Evolutionary conservation across 2,888 invertebrate species (phyloP).

Genomic region (Noctua fimbriata): DNA sequence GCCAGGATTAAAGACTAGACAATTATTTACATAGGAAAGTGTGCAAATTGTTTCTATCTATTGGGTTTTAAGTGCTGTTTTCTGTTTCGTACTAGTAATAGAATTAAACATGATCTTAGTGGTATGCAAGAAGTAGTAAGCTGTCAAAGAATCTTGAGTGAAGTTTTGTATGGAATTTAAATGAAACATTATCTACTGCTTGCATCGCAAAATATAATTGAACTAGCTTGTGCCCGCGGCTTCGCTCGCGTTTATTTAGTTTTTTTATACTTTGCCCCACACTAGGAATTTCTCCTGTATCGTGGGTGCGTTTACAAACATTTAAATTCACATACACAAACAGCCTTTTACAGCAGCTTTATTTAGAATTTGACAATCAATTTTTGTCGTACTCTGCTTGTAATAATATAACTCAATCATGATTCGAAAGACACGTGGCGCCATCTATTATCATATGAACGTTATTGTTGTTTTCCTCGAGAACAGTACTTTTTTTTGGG

Average conservation of each 20-base stretch:
- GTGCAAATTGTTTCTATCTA: constrained; percentile 45
- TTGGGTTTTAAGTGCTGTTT: constrained; percentile 40
- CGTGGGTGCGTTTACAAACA: no score
- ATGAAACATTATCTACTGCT: background rate
- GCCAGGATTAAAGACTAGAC: constrained; percentile 40
- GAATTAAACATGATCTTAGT: constrained; percentile 42
- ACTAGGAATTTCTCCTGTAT: no score
- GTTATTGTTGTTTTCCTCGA: background rate
- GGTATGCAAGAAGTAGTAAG: background rate
- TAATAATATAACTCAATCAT: no score
- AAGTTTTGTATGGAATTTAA: constrained; percentile 1
- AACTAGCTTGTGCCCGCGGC: background rate
- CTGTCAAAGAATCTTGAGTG: constrained; percentile 21
- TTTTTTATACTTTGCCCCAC: no score
- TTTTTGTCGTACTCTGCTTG: no score
- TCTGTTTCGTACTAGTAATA: constrained; percentile 20
- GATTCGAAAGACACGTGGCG: no score
- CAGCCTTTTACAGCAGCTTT: no score
- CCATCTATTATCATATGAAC: no score
- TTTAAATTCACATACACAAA: no score
- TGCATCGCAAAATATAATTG: background rate
- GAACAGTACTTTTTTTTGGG: no score
- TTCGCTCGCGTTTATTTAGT: no score
- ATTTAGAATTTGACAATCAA: no score
- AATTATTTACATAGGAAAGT: constrained; percentile 62